Evolutionary conservation across 2,113 vertebrate genomes (phyloP).

Genomic region (Columba janthina): DNA sequence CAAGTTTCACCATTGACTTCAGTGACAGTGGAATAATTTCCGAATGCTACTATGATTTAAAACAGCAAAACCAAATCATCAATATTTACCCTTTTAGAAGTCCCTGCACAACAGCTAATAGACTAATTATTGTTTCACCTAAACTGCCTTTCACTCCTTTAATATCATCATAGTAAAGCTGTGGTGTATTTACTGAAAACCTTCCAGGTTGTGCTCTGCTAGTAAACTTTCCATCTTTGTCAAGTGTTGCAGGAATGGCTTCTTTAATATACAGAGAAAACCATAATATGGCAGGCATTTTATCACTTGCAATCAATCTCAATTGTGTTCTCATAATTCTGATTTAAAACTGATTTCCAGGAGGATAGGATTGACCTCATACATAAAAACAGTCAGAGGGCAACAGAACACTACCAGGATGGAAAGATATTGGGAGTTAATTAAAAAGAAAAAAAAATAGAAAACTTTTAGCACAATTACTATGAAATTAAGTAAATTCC

Average conservation of each 20-base stretch:
- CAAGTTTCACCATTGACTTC: background rate
- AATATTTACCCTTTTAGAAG: background rate
- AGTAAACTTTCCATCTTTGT: background rate
- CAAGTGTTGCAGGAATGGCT: background rate
- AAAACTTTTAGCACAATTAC: background rate
- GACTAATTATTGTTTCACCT: background rate
- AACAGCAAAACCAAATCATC: background rate
- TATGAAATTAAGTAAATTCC: background rate
- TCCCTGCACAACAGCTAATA: background rate
- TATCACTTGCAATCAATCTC: background rate
- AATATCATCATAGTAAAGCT: background rate
- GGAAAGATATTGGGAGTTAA: background rate
- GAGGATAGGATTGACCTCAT: background rate
- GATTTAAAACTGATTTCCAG: background rate
- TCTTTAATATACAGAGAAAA: background rate
- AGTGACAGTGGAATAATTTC: background rate
- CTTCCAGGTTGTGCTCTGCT: background rate
- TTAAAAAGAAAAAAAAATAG: background rate
- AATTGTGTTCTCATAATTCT: background rate
- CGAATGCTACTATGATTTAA: background rate
- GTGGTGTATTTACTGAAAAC: background rate
- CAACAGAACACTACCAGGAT: background rate
- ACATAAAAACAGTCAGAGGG: background rate
- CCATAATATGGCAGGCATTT: background rate
- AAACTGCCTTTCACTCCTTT: background rate